phyloP scores from a whole-genome alignment of 23 tunicate genomes.

The Trididemnum clinides region DNA sequence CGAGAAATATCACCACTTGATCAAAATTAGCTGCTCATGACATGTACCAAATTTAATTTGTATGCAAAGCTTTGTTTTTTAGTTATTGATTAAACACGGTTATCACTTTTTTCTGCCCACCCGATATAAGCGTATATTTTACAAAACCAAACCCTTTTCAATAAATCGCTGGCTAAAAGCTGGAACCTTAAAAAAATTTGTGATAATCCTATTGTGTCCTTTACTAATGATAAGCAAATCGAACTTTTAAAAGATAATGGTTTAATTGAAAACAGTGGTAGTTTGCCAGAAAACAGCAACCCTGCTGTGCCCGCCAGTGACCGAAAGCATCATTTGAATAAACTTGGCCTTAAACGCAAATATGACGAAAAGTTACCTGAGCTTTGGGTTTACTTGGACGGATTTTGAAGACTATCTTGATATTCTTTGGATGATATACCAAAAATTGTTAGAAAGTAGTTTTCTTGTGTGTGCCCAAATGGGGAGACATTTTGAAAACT shows the following conservation, averaged over 20 bases:
- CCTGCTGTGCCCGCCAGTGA: neutral
- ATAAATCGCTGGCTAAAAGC: neutral
- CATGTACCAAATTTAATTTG: too few relatives aligned
- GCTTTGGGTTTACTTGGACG: too few relatives aligned
- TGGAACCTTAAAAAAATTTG: neutral
- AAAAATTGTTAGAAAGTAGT: constrained; percentile 27
- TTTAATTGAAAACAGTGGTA: too few relatives aligned
- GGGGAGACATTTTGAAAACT: constrained; percentile 22
- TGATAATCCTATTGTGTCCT: neutral
- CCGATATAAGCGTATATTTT: neutral
- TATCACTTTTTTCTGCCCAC: too few relatives aligned
- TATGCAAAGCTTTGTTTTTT: too few relatives aligned
- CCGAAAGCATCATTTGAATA: neutral
- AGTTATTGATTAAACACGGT: too few relatives aligned
- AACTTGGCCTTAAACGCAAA: constrained; percentile 24
- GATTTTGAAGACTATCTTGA: constrained; percentile 19
- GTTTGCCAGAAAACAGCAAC: neutral
- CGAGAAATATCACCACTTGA: too few relatives aligned
- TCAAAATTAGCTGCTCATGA: too few relatives aligned
- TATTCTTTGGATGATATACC: constrained; percentile 11
- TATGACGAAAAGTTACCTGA: constrained; percentile 24
- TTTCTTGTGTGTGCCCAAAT: constrained; percentile 1
- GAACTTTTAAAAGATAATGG: neutral
- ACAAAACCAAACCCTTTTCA: neutral
- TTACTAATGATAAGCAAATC: neutral